Evolutionary conservation across 2,888 invertebrate species (phyloP).

Genomic region (Lasioglossum lativentre): DNA sequence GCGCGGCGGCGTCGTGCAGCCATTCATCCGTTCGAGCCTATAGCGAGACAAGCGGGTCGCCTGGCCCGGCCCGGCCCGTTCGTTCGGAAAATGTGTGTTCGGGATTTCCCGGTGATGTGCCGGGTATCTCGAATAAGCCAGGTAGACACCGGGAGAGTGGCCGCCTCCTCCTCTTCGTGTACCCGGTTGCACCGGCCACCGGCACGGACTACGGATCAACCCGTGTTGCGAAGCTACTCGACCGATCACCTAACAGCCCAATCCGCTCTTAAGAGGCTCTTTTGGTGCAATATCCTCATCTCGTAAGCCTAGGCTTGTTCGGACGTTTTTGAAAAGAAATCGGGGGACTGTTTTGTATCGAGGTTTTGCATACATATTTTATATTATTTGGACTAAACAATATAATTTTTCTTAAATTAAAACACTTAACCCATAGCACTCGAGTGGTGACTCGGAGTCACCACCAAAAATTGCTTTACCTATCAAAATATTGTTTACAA

Average conservation of each 20-base stretch:
- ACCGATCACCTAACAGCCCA: conserved; percentile 28
- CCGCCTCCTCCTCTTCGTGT: conserved; percentile 37
- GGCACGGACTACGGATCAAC: conserved; percentile 20
- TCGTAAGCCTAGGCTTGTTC: too few relatives aligned
- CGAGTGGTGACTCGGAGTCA: too few relatives aligned
- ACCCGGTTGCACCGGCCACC: conserved; percentile 29
- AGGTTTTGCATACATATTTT: too few relatives aligned
- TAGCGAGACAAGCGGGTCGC: conserved; percentile 32
- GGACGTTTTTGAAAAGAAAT: too few relatives aligned
- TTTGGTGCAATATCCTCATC: too few relatives aligned
- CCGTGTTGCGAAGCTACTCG: conserved; percentile 34
- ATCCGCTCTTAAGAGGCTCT: background rate
- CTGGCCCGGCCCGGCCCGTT: conserved; percentile 29
- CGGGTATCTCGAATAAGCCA: conserved; percentile 58
- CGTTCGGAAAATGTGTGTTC: conserved; percentile 54
- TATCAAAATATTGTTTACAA: too few relatives aligned
- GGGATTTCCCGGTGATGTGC: conserved; percentile 58
- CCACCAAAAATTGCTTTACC: too few relatives aligned
- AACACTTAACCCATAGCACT: too few relatives aligned
- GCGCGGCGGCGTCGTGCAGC: conserved; percentile 4
- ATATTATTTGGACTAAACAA: too few relatives aligned
- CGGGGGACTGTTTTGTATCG: too few relatives aligned
- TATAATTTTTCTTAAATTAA: too few relatives aligned
- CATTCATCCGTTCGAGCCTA: conserved; percentile 41
- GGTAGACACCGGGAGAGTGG: conserved; percentile 41